Evolutionary conservation across 2,113 vertebrate species (phyloP).

Genomic region (Saccopteryx bilineata): DNA sequence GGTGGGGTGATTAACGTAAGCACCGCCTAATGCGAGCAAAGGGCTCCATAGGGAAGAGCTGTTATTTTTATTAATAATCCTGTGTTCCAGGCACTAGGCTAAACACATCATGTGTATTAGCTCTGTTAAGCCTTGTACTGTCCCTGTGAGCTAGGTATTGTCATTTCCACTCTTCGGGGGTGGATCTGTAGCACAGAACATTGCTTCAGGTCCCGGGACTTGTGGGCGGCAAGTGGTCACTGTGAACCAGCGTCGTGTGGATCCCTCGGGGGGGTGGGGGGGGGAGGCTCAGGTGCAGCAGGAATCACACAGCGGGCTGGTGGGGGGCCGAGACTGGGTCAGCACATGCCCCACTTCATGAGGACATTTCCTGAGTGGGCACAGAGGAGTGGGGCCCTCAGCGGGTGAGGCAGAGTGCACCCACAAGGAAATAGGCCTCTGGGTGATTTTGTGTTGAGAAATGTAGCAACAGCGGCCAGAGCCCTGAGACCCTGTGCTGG

Average conservation of each 20-base stretch:
- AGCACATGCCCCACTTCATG: background rate
- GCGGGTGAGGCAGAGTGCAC: background rate
- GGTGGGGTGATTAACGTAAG: background rate
- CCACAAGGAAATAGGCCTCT: background rate
- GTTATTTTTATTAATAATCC: conserved; percentile 41
- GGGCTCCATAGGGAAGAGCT: background rate
- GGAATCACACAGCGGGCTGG: background rate
- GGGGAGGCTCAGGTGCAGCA: background rate
- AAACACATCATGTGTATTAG: background rate
- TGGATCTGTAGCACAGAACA: background rate
- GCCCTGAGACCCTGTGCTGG: background rate
- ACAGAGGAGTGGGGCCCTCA: background rate
- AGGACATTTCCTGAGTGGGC: background rate
- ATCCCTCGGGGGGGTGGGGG: background rate
- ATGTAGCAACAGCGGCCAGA: background rate
- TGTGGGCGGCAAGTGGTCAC: background rate
- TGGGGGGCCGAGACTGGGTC: background rate
- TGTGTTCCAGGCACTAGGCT: background rate
- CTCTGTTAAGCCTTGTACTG: conserved; percentile 29
- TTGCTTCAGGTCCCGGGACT: background rate
- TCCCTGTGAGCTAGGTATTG: background rate
- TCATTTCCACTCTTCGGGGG: background rate
- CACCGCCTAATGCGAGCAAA: background rate
- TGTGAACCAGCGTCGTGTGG: background rate
- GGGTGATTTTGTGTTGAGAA: background rate